Percentiles rank a stretch among this genome's conserved stretches.
These are phyloP conservation scores for Eubasilissa regina DNA, from an alignment of 1,140 invertebrate genomes.

Conservation along the genomic window DNA sequence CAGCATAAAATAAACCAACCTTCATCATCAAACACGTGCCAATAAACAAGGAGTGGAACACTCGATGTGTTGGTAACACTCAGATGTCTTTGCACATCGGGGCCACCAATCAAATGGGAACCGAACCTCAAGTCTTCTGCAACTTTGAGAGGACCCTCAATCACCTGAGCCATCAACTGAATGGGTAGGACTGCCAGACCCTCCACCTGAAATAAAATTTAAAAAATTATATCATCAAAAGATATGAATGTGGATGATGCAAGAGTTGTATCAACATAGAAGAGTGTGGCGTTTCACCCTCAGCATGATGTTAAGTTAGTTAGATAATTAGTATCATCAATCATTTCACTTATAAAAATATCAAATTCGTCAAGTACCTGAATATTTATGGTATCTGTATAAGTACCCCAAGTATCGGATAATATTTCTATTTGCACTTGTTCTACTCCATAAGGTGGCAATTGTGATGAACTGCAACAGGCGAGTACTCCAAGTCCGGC, in stretches of 20 bases:
- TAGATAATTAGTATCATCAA: neutral
- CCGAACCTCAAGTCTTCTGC: constrained; percentile 10
- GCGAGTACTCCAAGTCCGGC: constrained; percentile 9
- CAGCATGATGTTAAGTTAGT: no score
- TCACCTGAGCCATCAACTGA: constrained; percentile 7
- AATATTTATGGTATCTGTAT: constrained; percentile 14
- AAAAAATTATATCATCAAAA: neutral
- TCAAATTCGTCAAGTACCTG: neutral
- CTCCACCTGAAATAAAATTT: constrained; percentile 1
- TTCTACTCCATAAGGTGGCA: constrained; percentile 5
- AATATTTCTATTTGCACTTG: constrained; percentile 9
- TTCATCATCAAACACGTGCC: constrained; percentile 33
- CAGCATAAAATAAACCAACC: neutral
- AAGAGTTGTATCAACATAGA: no score
- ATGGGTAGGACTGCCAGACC: constrained; percentile 22
- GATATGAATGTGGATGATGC: no score
- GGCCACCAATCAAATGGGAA: neutral
- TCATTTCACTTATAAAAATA: neutral
- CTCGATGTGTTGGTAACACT: constrained; percentile 21
- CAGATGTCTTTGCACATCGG: constrained; percentile 3
- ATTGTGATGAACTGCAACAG: neutral
- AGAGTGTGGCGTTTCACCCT: no score
- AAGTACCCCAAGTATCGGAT: constrained; percentile 28
- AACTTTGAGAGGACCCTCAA: constrained; percentile 5
- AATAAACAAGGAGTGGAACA: constrained; percentile 26